phyloP scores from a whole-genome alignment of 2,888 invertebrate species.

The Drosophila siamana region DNA sequence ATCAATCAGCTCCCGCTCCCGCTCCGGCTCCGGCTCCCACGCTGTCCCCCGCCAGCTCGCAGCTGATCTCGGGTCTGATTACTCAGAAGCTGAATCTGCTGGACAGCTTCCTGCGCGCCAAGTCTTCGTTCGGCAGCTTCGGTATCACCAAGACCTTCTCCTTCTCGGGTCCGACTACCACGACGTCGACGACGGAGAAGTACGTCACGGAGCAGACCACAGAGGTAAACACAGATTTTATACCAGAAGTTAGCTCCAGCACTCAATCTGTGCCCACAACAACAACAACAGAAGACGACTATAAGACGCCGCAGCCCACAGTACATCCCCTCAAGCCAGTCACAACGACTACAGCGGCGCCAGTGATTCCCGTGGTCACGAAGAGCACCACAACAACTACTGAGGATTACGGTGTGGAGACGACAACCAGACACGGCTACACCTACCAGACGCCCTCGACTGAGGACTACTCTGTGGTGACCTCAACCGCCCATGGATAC shows the following conservation, averaged over 20 bases:
- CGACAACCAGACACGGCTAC: background rate
- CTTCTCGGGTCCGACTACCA: constrained; percentile 26
- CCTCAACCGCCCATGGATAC: constrained; percentile 38
- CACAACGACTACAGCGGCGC: constrained; percentile 37
- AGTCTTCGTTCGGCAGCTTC: constrained; percentile 49
- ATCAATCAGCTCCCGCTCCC: constrained; percentile 8
- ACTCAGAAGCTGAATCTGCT: constrained; percentile 56
- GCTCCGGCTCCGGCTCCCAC: constrained; percentile 18
- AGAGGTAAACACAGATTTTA: constrained; percentile 75
- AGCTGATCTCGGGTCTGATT: constrained; percentile 58
- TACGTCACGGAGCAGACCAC: constrained; percentile 54
- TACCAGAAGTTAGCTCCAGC: constrained; percentile 63
- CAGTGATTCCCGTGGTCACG: constrained; percentile 44
- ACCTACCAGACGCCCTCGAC: background rate
- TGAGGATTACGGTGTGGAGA: constrained; percentile 25
- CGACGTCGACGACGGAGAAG: constrained; percentile 55
- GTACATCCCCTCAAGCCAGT: constrained; percentile 66
- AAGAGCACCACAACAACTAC: constrained; percentile 52
- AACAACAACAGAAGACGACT: constrained; percentile 67
- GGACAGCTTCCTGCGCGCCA: constrained; percentile 56
- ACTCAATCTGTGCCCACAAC: constrained; percentile 71
- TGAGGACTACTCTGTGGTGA: background rate
- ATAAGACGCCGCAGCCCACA: constrained; percentile 69
- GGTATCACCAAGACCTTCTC: constrained; percentile 53
- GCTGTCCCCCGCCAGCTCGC: constrained; percentile 42